These are phyloP conservation scores for Tragulus kanchil DNA, from an alignment of 2,113 vertebrate species.

Conservation along the genomic window DNA sequence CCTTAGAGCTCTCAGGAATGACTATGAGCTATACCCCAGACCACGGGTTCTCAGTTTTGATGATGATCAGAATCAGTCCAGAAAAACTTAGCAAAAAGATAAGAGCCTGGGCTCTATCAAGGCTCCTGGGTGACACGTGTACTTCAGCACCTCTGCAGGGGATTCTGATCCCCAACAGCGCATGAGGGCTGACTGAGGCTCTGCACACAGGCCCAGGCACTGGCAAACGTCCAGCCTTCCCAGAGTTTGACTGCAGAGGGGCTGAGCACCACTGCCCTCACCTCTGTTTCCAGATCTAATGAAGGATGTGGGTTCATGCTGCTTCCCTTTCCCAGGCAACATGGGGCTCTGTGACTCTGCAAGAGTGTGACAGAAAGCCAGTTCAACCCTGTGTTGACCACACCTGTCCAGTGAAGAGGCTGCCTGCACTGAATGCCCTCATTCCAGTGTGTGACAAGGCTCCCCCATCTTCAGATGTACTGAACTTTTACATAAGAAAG, in stretches of 20 bases:
- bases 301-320: background rate
- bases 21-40: background rate
- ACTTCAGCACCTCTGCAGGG: background rate
- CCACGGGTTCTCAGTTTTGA: background rate
- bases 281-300: background rate
- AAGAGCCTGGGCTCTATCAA: no score
- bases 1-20: background rate
- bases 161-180: background rate
- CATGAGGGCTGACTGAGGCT: background rate
- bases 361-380: background rate
- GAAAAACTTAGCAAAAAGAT: background rate
- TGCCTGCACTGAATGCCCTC: rapidly evolving
- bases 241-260: background rate
- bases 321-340: background rate
- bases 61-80: background rate
- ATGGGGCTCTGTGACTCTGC: background rate
- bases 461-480: background rate
- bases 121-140: rapidly evolving
- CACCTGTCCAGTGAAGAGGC: background rate
- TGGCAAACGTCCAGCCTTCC: background rate
- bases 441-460: no score
- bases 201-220: background rate
- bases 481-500: background rate
- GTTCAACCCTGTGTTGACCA: background rate
- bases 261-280: background rate